Evolutionary conservation across 2,113 vertebrate species (phyloP).

Genomic region (Anser cygnoides): DNA sequence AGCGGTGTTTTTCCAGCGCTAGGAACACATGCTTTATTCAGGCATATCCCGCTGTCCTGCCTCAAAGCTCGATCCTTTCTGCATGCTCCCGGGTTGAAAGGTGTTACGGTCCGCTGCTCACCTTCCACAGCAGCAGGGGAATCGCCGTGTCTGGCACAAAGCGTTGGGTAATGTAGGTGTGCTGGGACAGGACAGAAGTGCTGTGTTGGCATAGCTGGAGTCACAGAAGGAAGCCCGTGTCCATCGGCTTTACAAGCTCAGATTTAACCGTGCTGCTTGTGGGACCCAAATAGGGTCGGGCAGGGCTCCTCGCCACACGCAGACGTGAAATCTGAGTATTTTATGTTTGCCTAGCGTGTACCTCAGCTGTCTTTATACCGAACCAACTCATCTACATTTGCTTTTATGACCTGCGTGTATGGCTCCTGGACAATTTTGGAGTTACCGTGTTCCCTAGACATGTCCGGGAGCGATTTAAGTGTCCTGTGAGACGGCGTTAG

Average conservation of each 20-base stretch:
- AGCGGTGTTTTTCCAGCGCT: background rate
- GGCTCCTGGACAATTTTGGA: background rate
- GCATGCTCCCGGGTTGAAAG: background rate
- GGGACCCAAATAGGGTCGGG: background rate
- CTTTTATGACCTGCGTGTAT: background rate
- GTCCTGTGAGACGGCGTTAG: background rate
- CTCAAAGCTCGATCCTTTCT: background rate
- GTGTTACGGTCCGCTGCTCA: background rate
- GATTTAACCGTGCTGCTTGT: fast-evolving
- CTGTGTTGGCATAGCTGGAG: background rate
- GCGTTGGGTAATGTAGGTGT: fast-evolving
- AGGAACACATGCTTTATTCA: fast-evolving
- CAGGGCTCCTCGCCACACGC: fast-evolving
- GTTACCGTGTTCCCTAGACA: background rate
- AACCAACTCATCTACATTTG: background rate
- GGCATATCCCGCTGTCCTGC: background rate
- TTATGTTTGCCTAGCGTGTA: fast-evolving
- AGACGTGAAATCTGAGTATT: background rate
- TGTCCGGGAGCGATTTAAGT: background rate
- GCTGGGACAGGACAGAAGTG: background rate
- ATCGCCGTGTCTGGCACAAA: fast-evolving
- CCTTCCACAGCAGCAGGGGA: background rate
- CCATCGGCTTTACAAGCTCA: background rate
- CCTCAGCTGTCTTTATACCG: background rate
- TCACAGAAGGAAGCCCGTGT: background rate